phyloP scores from a whole-genome alignment of 1,140 invertebrate genomes.

The Plectrocnemia conspersa region DNA sequence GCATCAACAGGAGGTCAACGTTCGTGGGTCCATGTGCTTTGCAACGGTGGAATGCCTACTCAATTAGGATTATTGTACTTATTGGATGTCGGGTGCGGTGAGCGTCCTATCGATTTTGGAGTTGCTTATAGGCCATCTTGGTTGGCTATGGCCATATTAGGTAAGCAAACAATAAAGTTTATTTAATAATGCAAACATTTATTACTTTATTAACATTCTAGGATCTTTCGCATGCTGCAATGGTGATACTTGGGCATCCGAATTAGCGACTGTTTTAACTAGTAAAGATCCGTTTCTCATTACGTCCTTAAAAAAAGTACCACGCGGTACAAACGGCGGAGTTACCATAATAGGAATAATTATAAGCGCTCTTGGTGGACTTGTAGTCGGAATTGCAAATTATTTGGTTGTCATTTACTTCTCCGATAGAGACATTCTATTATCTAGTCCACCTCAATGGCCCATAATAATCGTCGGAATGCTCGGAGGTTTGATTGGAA shows the following conservation, averaged over 20 bases:
- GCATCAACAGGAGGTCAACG: conserved; percentile 66
- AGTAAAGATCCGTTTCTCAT: conserved; percentile 68
- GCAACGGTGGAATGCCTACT: conserved; percentile 82
- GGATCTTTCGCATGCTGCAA: conserved; percentile 76
- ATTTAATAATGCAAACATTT: not conserved
- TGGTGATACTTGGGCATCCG: conserved; percentile 90
- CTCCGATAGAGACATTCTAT: conserved; percentile 55
- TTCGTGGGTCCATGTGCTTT: conserved; percentile 87
- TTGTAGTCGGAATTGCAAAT: conserved; percentile 67
- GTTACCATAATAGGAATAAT: conserved; percentile 67
- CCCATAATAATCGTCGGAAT: conserved; percentile 69
- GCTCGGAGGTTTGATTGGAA: conserved; percentile 72
- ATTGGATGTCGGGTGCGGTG: conserved; percentile 72
- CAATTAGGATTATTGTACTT: conserved; percentile 75
- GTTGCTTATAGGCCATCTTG: conserved; percentile 75
- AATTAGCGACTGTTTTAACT: conserved; percentile 75
- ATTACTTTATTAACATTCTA: conserved; percentile 38
- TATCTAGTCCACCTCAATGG: conserved; percentile 71
- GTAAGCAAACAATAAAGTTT: conserved; percentile 43
- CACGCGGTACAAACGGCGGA: conserved; percentile 81
- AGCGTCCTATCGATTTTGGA: conserved; percentile 74
- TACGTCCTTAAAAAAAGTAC: conserved; percentile 69
- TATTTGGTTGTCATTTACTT: conserved; percentile 65
- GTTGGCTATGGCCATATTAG: conserved; percentile 73
- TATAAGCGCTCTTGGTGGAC: conserved; percentile 69